Conservation (phyloP, 2,797 vertebrate genomes). For the Hippocampus kuda region DNA sequence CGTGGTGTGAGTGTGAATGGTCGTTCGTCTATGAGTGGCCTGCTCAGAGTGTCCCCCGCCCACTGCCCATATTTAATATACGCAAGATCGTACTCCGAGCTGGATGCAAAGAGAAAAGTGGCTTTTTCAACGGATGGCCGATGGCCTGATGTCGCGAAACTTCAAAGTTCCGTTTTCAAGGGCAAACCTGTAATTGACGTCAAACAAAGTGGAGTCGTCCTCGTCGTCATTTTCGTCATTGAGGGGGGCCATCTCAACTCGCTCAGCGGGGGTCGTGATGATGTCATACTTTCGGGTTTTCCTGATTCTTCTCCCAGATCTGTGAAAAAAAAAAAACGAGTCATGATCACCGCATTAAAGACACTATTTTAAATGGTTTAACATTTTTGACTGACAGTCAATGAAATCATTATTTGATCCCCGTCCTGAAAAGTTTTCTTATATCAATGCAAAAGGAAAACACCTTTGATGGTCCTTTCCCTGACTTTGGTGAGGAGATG, state of each 20-base stretch:
- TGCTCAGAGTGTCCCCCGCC: too few relatives aligned
- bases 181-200: constrained; percentile 89
- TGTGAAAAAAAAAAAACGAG: constrained; percentile 30
- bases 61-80: too few relatives aligned
- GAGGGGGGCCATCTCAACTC: constrained; percentile 92
- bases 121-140: too few relatives aligned
- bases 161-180: background rate
- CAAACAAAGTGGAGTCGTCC: constrained; percentile 89
- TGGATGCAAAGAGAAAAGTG: too few relatives aligned
- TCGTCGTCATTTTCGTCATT: constrained; percentile 91
- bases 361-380: background rate
- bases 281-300: constrained; percentile 96
- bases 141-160: too few relatives aligned
- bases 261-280: constrained; percentile 89
- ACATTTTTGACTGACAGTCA: background rate
- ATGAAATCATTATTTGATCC: background rate
- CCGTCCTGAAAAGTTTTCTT: too few relatives aligned
- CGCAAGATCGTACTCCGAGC: too few relatives aligned
- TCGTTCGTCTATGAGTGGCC: too few relatives aligned
- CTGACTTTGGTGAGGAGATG: too few relatives aligned
- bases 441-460: too few relatives aligned
- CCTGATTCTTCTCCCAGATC: constrained; percentile 80
- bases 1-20: too few relatives aligned
- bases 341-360: background rate
- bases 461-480: too few relatives aligned